Conservation (phyloP, 2,888 invertebrate genomes). For the Trichopoda pennipes region DNA sequence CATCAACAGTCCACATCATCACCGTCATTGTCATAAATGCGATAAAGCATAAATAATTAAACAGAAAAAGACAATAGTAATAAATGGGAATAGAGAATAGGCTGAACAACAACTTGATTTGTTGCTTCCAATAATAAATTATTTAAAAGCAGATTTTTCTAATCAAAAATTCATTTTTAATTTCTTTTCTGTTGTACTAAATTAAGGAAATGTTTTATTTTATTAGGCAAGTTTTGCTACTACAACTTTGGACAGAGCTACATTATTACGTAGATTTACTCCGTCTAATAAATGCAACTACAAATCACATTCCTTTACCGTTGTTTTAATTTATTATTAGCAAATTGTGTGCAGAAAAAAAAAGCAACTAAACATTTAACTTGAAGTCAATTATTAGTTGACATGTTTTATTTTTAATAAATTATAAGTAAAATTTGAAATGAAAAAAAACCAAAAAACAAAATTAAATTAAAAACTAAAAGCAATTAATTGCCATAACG, state of each 20-base stretch:
- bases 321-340: too few relatives aligned
- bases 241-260: neutral
- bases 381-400: too few relatives aligned
- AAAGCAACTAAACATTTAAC: neutral
- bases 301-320: neutral
- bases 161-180: constrained; percentile 51
- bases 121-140: constrained; percentile 50
- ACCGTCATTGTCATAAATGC: constrained; percentile 36
- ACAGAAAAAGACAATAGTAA: neutral
- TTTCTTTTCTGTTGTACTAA: constrained; percentile 73
- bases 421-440: too few relatives aligned
- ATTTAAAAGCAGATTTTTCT: constrained; percentile 62
- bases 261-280: constrained; percentile 9
- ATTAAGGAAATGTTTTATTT: constrained; percentile 72
- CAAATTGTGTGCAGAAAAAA: neutral
- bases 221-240: constrained; percentile 31
- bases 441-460: too few relatives aligned
- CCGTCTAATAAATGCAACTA: neutral
- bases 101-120: constrained; percentile 37
- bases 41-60: constrained; percentile 41
- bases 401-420: neutral
- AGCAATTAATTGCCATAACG: too few relatives aligned
- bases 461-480: too few relatives aligned
- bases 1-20: neutral
- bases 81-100: neutral